phyloP scores from a whole-genome alignment of 2,797 vertebrate genomes.

The Enteromius paludinosus region DNA sequence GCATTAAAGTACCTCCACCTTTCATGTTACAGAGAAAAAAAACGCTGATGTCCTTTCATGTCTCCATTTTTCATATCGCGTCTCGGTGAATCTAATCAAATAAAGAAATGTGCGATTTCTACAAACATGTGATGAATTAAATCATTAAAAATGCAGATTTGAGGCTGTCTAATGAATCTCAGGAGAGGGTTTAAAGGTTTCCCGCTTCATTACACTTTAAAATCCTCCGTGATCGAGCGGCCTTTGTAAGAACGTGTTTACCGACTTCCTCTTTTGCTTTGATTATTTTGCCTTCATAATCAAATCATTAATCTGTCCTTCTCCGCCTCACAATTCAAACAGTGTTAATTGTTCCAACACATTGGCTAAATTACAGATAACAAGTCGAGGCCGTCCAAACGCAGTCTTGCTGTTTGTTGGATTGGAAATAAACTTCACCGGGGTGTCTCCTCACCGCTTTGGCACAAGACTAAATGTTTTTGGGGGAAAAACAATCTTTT shows the following conservation, averaged over 20 bases:
- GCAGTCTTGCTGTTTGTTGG: conserved; percentile 59
- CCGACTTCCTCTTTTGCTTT: conserved; percentile 76
- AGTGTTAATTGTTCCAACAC: conserved; percentile 74
- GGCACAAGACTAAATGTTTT: conserved; percentile 50
- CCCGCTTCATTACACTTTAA: conserved; percentile 81
- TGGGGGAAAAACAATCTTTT: neutral
- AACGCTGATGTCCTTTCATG: conserved; percentile 44
- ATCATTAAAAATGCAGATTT: conserved; percentile 85
- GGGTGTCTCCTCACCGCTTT: conserved; percentile 40
- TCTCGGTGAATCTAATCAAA: conserved; percentile 71
- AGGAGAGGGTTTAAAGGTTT: conserved; percentile 66
- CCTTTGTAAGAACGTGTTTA: conserved; percentile 78
- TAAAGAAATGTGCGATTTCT: conserved; percentile 70
- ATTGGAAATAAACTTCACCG: conserved; percentile 13
- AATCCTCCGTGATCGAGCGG: conserved; percentile 73
- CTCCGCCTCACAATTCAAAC: conserved; percentile 78
- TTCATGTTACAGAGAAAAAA: conserved; percentile 18
- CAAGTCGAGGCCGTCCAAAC: conserved; percentile 43
- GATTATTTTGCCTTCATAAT: conserved; percentile 77
- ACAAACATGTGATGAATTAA: conserved; percentile 75
- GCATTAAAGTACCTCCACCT: conserved; percentile 60
- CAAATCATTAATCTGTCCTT: conserved; percentile 79
- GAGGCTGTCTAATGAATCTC: conserved; percentile 81
- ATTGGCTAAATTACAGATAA: conserved; percentile 76
- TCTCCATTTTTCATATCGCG: conserved; percentile 62